Evolutionary conservation across 2,797 vertebrate genomes (phyloP), one percentile per base, ranked within the genome.

Genomic region (Pangasius sanitwongsei): DNA sequence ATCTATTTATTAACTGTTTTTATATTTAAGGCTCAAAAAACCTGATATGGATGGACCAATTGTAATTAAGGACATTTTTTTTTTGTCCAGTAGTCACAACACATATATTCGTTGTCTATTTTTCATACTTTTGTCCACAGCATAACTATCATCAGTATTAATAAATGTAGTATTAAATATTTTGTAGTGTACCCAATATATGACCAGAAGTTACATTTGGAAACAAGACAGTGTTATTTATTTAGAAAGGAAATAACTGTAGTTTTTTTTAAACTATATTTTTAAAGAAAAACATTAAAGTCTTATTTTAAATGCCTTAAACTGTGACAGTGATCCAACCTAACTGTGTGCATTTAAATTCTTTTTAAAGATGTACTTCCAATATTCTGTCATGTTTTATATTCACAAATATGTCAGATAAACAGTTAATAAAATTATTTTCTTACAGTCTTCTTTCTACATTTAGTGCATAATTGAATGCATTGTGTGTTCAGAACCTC

Each of bases 401-500:
- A 28, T 9, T 8, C 25, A 59, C 11, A 63, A 63, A n/a, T 83
- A 67, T 69, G 53, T 50, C 12, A 31, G 13, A 84, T 50, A 20
- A n/a, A 61, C 50, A 78, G 74, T 50, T 74, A 23, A 41, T 25
- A 23, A 41, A 20, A 34, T 74, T 59, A 23, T 8, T 82, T 25
- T 63, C 12, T 83, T n/a, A 41, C 0, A 18, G 8, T 83, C 7
- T 81, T 34, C 78, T 55, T 48, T 55, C 6, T 31, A 50, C 25
- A 34, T 85, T 20, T 11, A 80, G 50, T 87, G 55, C 16, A 80
- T 6, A 89, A 41, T 78, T 53, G 53, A 31, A 41, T 13, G 57
- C 55, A 37, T 11, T 89, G 87, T 72, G 50, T 41, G 20, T 63
- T 84, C 31, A 86, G 37, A 65, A 65, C 37, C 37, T 34, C 16